Evolutionary conservation across 2,888 invertebrate genomes (phyloP).

Genomic region (Heliothis peltigera): DNA sequence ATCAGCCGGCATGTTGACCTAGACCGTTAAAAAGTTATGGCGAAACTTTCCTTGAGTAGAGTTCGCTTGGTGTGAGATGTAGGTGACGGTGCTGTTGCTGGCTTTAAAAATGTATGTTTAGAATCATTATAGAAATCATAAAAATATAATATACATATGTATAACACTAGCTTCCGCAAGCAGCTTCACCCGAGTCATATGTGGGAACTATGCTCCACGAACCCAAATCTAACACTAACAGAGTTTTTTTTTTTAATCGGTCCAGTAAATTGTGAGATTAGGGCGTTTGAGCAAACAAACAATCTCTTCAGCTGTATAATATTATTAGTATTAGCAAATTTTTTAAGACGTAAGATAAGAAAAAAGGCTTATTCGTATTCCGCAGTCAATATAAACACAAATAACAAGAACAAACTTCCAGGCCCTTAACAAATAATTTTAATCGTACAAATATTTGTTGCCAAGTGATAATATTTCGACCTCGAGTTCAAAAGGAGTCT

Average conservation of each 20-base stretch:
- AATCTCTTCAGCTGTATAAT: too few species aligned
- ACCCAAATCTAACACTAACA: too few species aligned
- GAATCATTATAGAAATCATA: too few species aligned
- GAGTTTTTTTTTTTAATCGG: too few species aligned
- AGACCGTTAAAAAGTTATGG: slow-evolving; percentile 14
- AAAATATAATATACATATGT: too few species aligned
- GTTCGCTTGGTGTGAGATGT: background rate
- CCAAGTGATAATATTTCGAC: slow-evolving; percentile 9
- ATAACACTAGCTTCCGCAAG: too few species aligned
- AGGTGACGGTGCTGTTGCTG: background rate
- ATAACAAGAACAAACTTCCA: slow-evolving; percentile 11
- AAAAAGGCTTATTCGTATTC: background rate
- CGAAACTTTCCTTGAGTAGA: slow-evolving; percentile 16
- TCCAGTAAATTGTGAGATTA: too few species aligned
- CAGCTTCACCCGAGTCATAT: too few species aligned
- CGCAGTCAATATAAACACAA: background rate
- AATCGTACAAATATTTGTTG: slow-evolving; percentile 26
- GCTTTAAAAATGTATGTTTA: too few species aligned
- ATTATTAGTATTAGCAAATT: too few species aligned
- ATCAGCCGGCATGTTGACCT: slow-evolving; percentile 21
- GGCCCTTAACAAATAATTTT: slow-evolving; percentile 15
- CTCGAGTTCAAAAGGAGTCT: slow-evolving; percentile 5
- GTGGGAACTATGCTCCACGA: too few species aligned
- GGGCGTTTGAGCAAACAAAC: too few species aligned
- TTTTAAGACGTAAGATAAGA: background rate